A percentile compares a stretch with the other conserved stretches of the same genome.
phyloP scores from a whole-genome alignment of 2,113 vertebrate species.

The Mesocricetus auratus region DNA sequence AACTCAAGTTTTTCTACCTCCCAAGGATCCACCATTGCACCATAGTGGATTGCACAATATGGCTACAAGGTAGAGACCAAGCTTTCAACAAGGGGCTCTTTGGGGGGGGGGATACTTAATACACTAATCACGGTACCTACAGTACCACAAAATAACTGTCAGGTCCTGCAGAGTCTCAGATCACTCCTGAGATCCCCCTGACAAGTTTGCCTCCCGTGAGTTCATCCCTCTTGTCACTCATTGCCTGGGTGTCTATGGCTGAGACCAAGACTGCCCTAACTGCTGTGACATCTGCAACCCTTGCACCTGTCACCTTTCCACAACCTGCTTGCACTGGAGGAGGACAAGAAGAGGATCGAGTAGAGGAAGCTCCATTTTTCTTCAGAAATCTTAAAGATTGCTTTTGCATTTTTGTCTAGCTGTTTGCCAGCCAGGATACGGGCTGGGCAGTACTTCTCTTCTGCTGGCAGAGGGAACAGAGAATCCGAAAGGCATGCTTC shows the following conservation, averaged over 20 bases:
- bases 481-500: not conserved
- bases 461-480: slow-evolving; percentile 61
- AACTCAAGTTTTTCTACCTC: not conserved
- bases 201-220: not conserved
- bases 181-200: not conserved
- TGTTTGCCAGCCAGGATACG: not conserved
- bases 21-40: no score
- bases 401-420: not conserved
- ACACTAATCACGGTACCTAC: not conserved
- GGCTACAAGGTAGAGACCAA: not conserved
- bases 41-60: not conserved
- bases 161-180: not conserved
- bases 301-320: not conserved
- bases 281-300: not conserved
- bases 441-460: not conserved
- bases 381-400: not conserved
- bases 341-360: not conserved
- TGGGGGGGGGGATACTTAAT: not conserved
- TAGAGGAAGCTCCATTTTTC: not conserved
- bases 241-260: not conserved
- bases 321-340: accelerated
- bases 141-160: not conserved
- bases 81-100: not conserved
- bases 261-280: not conserved
- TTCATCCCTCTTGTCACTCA: not conserved